Conservation (phyloP, 2,888 invertebrate genomes). For the Julus scandinavius region DNA sequence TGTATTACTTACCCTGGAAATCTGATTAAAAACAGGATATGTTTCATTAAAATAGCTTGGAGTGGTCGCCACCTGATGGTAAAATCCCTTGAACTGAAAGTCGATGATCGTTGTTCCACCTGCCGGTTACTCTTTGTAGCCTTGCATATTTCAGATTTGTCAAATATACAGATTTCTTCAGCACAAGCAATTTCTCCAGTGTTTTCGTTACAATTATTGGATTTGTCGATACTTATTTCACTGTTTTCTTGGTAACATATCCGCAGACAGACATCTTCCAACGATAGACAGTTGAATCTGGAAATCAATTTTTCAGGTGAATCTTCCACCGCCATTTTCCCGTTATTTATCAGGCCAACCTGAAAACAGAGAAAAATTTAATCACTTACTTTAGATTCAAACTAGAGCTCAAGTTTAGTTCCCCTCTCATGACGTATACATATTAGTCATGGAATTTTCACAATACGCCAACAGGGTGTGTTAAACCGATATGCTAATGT, state of each 20-base stretch:
- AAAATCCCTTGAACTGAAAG: not conserved
- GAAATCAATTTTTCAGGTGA: not conserved
- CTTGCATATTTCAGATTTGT: not conserved
- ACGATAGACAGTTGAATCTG: not conserved
- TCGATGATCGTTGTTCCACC: not conserved
- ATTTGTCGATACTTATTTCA: not conserved
- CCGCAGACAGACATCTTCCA: slow-evolving; percentile 4
- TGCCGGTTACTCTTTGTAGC: not conserved
- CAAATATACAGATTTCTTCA: not conserved
- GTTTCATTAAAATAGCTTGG: not conserved
- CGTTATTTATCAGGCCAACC: not conserved
- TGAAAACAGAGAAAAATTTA: not conserved
- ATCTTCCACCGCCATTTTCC: not conserved
- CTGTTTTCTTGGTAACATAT: not conserved
- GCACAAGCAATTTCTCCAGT: not conserved
- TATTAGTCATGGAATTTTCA: too few species aligned
- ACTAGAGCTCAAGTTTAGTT: too few species aligned
- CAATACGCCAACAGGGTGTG: too few species aligned
- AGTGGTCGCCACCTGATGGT: not conserved
- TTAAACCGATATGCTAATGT: too few species aligned
- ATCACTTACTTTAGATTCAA: too few species aligned
- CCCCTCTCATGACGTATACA: too few species aligned
- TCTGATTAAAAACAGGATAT: not conserved
- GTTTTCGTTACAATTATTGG: not conserved
- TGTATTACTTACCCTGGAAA: slow-evolving; percentile 11